Percentiles rank a stretch among this genome's conserved stretches.
Conservation (phyloP, 2,888 invertebrate genomes). For the Mimachlamys varia region DNA sequence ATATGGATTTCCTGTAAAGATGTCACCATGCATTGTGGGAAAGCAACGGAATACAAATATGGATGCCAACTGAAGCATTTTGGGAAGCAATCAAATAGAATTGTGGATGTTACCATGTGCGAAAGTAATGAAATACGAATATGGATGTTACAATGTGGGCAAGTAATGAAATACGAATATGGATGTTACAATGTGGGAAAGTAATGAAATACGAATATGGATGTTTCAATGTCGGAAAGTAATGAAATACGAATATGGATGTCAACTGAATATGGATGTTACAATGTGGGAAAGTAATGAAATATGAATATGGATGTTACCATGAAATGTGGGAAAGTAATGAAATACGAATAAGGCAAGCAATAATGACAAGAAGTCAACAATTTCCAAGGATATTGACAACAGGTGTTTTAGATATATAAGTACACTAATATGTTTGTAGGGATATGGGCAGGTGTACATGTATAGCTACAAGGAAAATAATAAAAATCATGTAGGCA, state of each 20-base stretch:
- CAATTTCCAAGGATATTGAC: not conserved
- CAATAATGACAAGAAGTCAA: no score
- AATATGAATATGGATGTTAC: not conserved
- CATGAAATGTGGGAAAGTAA: not conserved
- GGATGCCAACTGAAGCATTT: not conserved
- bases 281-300: not conserved
- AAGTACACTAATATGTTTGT: no score
- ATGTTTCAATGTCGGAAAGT: not conserved
- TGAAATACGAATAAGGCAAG: not conserved
- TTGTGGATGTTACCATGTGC: conserved; percentile 2
- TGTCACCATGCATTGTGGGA: not conserved
- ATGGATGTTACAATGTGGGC: not conserved
- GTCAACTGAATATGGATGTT: no score
- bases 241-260: not conserved
- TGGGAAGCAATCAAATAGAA: no score
- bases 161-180: not conserved
- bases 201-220: not conserved
- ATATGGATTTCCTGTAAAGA: no score
- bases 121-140: not conserved
- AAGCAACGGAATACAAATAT: not conserved
- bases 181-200: no score
- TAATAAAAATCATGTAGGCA: no score
- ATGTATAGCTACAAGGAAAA: not conserved
- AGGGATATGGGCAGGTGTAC: not conserved
- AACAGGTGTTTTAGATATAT: not conserved